A percentile compares a stretch with the other conserved stretches of the same genome.
Evolutionary conservation across 2,797 vertebrate species (phyloP).

Genomic region (Manis pentadactyla): DNA sequence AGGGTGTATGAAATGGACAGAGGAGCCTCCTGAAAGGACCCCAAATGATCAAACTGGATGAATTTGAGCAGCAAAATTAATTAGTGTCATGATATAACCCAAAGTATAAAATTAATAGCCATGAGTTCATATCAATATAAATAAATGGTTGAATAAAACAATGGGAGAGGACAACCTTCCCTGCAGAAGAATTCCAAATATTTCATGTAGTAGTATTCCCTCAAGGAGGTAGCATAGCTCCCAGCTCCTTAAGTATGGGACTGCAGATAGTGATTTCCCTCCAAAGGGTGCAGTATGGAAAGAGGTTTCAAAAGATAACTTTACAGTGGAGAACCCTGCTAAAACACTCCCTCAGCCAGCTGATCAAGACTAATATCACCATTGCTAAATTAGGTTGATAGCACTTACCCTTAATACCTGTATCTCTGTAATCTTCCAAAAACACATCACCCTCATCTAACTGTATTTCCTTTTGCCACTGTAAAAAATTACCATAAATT

Average conservation of each 20-base stretch:
- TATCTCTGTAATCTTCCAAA: neutral
- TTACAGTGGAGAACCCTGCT: neutral
- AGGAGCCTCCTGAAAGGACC: neutral
- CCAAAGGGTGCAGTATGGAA: neutral
- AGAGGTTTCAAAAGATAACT: neutral
- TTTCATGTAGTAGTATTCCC: neutral
- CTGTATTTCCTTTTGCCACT: neutral
- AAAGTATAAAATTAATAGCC: neutral
- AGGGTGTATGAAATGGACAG: neutral
- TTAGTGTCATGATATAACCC: neutral
- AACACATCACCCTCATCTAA: neutral
- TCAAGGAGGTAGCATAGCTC: neutral
- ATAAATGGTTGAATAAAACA: neutral
- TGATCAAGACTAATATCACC: neutral
- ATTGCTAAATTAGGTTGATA: neutral
- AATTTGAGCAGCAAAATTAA: neutral
- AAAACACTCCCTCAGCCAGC: neutral
- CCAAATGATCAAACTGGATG: neutral
- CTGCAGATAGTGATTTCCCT: neutral
- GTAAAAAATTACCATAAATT: neutral
- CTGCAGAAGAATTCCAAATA: neutral
- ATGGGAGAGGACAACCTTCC: neutral
- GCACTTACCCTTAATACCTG: neutral
- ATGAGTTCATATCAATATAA: neutral
- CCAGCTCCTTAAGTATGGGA: neutral